These are phyloP conservation scores for Idaea straminata DNA, from an alignment of 2,888 invertebrate species.

Conservation along the genomic window DNA sequence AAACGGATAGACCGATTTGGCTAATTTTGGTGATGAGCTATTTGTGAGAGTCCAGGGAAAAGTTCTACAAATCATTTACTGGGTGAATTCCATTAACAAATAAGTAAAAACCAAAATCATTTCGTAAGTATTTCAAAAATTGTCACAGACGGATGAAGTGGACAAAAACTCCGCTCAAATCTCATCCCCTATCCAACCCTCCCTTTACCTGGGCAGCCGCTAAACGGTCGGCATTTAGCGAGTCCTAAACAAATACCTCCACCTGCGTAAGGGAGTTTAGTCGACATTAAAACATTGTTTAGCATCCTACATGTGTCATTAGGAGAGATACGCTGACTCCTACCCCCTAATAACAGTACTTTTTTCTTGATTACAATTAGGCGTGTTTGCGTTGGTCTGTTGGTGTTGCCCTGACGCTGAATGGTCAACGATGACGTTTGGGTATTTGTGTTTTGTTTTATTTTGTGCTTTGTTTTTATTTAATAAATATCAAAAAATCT, in stretches of 20 bases:
- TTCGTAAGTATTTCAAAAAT: too few relatives aligned
- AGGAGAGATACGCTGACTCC: conserved; percentile 59
- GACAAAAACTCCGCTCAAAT: conserved; percentile 15
- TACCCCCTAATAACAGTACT: conserved; percentile 43
- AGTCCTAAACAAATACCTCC: conserved; percentile 77
- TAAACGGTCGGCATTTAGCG: conserved; percentile 74
- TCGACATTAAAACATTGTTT: conserved; percentile 75
- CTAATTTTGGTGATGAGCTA: too few relatives aligned
- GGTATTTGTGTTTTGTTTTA: background rate
- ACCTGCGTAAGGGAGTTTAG: conserved; percentile 68
- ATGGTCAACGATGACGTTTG: conserved; percentile 7
- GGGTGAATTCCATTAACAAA: too few relatives aligned
- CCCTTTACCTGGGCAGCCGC: conserved; percentile 51
- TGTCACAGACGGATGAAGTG: conserved; percentile 3
- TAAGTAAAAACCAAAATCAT: too few relatives aligned
- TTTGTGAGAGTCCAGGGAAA: too few relatives aligned
- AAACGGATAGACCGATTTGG: too few relatives aligned
- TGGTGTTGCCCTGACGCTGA: background rate
- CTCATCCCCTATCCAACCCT: conserved; percentile 16
- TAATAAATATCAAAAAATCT: background rate
- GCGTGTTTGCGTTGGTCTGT: conserved; percentile 19
- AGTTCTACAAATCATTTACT: too few relatives aligned
- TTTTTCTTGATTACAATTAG: conserved; percentile 55
- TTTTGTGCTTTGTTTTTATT: background rate
- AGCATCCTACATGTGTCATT: conserved; percentile 70